phyloP scores from a whole-genome alignment of 2,113 vertebrate species.

The Ciconia boyciana region DNA sequence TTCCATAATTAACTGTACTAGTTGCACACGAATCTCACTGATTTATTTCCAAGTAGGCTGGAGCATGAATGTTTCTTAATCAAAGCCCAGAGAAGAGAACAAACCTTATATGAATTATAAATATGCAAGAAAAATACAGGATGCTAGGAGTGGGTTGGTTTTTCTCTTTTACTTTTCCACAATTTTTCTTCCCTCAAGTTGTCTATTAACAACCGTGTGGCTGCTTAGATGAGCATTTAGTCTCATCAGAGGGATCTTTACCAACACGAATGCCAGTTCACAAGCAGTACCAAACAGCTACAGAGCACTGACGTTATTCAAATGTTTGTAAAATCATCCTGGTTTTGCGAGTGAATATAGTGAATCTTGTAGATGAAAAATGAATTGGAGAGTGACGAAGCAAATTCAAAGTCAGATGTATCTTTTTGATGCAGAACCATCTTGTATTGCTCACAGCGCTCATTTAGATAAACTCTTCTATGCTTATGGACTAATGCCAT shows the following conservation, averaged over 20 bases:
- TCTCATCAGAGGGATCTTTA: neutral
- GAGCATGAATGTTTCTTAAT: neutral
- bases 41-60: neutral
- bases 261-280: neutral
- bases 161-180: neutral
- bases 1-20: neutral
- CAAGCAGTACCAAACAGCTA: neutral
- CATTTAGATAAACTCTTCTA: neutral
- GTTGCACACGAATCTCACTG: neutral
- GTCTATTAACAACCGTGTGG: neutral
- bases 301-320: neutral
- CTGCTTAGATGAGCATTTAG: neutral
- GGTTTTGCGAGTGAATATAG: neutral
- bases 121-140: neutral
- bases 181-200: neutral
- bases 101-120: neutral
- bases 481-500: neutral
- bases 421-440: neutral
- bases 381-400: slow-evolving; percentile 11
- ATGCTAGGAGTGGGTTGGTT: neutral
- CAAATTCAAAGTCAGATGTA: neutral
- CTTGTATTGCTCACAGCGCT: neutral
- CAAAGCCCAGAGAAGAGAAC: neutral
- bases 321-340: neutral
- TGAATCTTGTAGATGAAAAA: neutral